Conservation (phyloP, 2,888 invertebrate genomes). For the Troilus luridus region DNA sequence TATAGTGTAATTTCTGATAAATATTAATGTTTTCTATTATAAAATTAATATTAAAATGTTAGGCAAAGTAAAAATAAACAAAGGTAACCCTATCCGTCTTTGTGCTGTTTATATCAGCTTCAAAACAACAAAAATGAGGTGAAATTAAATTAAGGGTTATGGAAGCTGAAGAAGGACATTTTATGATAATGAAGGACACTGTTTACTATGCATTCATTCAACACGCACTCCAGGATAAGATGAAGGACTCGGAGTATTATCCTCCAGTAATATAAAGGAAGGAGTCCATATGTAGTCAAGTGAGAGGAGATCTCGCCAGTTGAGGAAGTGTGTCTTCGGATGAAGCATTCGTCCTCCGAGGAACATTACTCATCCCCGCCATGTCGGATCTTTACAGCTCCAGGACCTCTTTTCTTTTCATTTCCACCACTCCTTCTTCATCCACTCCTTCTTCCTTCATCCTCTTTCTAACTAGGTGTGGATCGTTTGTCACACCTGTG, state of each 20-base stretch:
- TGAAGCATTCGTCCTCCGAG: not conserved
- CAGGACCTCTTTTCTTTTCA: not conserved
- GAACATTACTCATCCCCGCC: not conserved
- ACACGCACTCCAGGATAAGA: not conserved
- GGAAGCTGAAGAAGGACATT: not conserved
- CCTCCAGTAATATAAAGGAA: not conserved
- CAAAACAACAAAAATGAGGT: not conserved
- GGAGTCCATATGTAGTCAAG: constrained; percentile 13
- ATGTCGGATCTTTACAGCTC: not conserved
- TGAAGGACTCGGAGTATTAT: not conserved
- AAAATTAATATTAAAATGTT: too few species aligned
- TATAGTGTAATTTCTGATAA: too few species aligned
- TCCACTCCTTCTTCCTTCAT: not conserved
- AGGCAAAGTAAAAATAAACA: too few species aligned
- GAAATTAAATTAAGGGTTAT: not conserved
- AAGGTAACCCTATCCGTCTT: too few species aligned
- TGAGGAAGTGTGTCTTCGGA: constrained; percentile 13
- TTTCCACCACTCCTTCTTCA: not conserved
- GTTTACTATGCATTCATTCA: not conserved
- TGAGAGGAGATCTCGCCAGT: not conserved
- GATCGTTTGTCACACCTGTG: constrained; percentile 31
- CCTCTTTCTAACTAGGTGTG: constrained; percentile 14
- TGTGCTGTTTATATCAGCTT: too few species aligned
- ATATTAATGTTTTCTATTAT: too few species aligned
- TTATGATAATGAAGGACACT: not conserved